Base-by-base conservation (phyloP, 37 sponge, comb jelly and placozoan species). In the Petrosia ficiformis region DNA sequence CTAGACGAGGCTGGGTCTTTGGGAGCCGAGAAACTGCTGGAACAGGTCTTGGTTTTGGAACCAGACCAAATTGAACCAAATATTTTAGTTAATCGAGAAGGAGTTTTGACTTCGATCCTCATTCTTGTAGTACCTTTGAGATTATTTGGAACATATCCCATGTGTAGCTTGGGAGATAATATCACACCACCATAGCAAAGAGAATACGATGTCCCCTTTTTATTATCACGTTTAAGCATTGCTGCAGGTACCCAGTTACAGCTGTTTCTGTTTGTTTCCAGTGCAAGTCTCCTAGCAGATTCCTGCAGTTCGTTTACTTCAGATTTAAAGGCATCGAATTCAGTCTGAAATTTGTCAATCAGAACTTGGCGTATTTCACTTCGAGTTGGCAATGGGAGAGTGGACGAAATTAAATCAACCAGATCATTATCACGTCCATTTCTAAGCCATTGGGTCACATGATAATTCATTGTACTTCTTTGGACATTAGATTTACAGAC, bases 181-280 rank as follows among this genome's bases (percentile, higher is more conserved):
- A 81, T n/a, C 22, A 87, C 88, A n/a, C 88, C 88, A 60, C 88
- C 88, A 81, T 87, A 87, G 35, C 78, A 74, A 35, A 87, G 0
- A 1, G 40, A 21, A 48, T 48, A 48, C 8, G 8, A 48, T 2
- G 25, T 4, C 24, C n/a, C 31, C 0, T 19, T 29, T 16, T 74
- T 2, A 4, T 63, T 52, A 21, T 68, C 73, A 31, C 70, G 68
- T 33, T 48, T 59, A 0, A 42, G 30, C 42, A 87, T 25, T 25
- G 88, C 88, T 44, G 88, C 88, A 30, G 88, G 88, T 11, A 87
- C 88, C 88, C 88, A 87, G 21, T 59, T 77, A 14, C 54, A 48
- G n/a, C n/a, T n/a, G n/a, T n/a, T n/a, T n/a, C n/a, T n/a, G n/a
- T n/a, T n/a, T 48, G 54, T 14, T 48, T 48, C 14, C 14, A 14